phyloP scores from a whole-genome alignment of 1,140 invertebrate species.

The Psilanteris sp. region DNA sequence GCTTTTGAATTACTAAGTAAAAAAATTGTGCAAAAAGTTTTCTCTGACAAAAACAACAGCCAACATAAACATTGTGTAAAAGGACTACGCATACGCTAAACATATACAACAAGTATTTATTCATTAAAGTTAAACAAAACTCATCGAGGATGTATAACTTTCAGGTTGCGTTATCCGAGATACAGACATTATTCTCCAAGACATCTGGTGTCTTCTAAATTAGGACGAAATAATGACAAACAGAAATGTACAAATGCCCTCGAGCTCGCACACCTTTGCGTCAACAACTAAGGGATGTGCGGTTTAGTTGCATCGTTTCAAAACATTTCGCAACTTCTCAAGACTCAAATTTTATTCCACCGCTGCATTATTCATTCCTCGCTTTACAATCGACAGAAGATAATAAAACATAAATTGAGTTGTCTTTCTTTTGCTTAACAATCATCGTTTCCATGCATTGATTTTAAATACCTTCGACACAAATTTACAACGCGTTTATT shows the following conservation, averaged over 20 bases:
- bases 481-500: too few species aligned
- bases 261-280: slow-evolving; percentile 29
- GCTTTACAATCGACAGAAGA: slow-evolving; percentile 1
- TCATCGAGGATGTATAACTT: slow-evolving; percentile 9
- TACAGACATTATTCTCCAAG: slow-evolving; percentile 7
- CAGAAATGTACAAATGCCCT: slow-evolving; percentile 37
- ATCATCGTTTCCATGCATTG: slow-evolving; percentile 14
- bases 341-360: slow-evolving; percentile 5
- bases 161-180: slow-evolving; percentile 17
- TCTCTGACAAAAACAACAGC: not conserved
- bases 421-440: slow-evolving; percentile 30
- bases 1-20: slow-evolving; percentile 26
- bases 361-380: slow-evolving; percentile 43
- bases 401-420: slow-evolving; percentile 43
- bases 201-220: slow-evolving; percentile 42
- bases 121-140: slow-evolving; percentile 34
- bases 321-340: slow-evolving; percentile 5
- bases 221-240: slow-evolving; percentile 51
- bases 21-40: not conserved
- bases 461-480: too few species aligned
- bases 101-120: slow-evolving; percentile 18
- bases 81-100: not conserved
- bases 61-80: not conserved
- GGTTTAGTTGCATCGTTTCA: slow-evolving; percentile 10
- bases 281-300: slow-evolving; percentile 18